These are phyloP conservation scores for Platichthys flesus DNA, from an alignment of 2,113 vertebrate genomes.

Conservation along the genomic window DNA sequence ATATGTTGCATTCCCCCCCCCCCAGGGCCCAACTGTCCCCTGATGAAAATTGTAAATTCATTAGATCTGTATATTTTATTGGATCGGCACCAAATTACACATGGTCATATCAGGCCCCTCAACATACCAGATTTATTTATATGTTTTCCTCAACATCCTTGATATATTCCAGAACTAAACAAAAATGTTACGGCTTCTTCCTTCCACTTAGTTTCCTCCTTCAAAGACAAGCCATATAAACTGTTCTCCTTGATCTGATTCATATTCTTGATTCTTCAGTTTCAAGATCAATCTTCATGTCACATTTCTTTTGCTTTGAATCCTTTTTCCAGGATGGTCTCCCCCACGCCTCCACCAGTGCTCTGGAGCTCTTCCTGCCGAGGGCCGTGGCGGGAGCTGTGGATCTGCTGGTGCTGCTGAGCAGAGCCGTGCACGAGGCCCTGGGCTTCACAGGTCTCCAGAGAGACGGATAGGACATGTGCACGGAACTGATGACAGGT, in stretches of 20 bases:
- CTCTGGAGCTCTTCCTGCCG: conserved; percentile 71
- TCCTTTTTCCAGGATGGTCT: conserved; percentile 21
- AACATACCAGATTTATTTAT: too few relatives aligned
- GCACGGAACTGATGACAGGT: not conserved
- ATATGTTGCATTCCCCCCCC: too few relatives aligned
- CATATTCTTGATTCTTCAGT: not conserved
- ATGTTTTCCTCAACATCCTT: too few relatives aligned
- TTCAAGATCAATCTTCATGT: not conserved
- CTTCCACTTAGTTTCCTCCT: too few relatives aligned
- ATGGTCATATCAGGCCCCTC: too few relatives aligned
- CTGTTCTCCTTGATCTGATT: not conserved
- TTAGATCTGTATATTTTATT: too few relatives aligned
- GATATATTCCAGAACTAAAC: too few relatives aligned
- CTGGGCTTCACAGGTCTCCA: conserved; percentile 34
- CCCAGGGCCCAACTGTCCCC: too few relatives aligned
- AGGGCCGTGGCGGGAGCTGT: conserved; percentile 28
- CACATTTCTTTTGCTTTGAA: not conserved
- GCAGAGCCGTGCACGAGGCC: conserved; percentile 56
- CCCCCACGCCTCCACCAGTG: conserved; percentile 48
- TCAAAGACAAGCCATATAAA: not conserved
- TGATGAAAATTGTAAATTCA: too few relatives aligned
- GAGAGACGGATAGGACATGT: not conserved
- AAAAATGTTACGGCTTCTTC: too few relatives aligned
- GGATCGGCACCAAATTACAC: too few relatives aligned
- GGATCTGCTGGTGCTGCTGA: conserved; percentile 63